Evolutionary conservation across 2,113 vertebrate species (phyloP).

Genomic region (Manacus vitellinus): DNA sequence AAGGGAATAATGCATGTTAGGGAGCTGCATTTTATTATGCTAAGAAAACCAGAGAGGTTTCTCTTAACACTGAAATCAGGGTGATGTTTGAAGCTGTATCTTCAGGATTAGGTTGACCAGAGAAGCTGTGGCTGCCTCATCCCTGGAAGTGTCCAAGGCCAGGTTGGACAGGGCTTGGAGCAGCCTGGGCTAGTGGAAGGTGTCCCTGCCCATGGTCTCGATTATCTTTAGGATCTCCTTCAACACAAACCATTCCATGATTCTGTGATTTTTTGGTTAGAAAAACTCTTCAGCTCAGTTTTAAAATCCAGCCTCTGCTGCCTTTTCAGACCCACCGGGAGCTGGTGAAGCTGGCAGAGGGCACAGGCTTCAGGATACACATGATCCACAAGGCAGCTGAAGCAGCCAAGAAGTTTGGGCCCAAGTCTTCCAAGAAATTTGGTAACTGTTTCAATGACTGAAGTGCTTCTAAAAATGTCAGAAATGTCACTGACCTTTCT

Average conservation of each 20-base stretch:
- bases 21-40: not conserved
- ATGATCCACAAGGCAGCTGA: constrained; percentile 92
- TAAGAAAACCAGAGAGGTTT: not conserved
- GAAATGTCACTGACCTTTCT: not conserved
- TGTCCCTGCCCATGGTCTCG: not conserved
- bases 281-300: not conserved
- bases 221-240: not conserved
- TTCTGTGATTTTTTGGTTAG: not conserved
- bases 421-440: constrained; percentile 90
- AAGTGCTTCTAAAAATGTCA: not conserved
- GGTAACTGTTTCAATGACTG: constrained; percentile 71
- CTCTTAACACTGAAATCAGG: not conserved
- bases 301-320: not conserved
- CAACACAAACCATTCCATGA: not conserved
- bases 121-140: not conserved
- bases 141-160: not conserved
- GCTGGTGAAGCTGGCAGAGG: constrained; percentile 88
- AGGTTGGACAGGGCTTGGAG: not conserved
- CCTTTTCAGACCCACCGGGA: constrained; percentile 88
- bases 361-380: constrained; percentile 90
- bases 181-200: not conserved
- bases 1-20: not conserved
- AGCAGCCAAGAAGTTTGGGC: constrained; percentile 91
- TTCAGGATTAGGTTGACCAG: not conserved
- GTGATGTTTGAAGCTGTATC: not conserved